A percentile compares a stretch with the other conserved stretches of the same genome.
These are phyloP conservation scores for Sarotherodon lohbergeri DNA, from an alignment of 2,113 vertebrate genomes.

Conservation along the genomic window DNA sequence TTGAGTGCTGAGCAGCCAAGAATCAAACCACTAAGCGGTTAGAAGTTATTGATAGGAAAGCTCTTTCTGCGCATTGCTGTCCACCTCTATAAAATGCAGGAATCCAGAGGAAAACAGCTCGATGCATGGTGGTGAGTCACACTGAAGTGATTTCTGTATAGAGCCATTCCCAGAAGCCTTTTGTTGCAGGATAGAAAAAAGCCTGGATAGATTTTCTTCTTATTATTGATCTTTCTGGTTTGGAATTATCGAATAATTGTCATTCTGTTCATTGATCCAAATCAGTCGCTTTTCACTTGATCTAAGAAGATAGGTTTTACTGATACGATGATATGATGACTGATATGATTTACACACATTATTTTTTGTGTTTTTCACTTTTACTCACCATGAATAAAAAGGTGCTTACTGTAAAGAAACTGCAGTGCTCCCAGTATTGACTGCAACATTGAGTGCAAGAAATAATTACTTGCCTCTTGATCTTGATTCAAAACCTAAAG, in stretches of 20 bases:
- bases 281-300: background rate
- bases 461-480: background rate
- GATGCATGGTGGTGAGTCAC: slow-evolving; percentile 38
- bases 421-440: background rate
- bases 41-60: slow-evolving; percentile 59
- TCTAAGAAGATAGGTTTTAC: background rate
- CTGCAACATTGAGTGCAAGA: background rate
- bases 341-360: too few species aligned
- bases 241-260: background rate
- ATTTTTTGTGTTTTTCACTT: background rate
- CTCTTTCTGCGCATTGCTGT: slow-evolving; percentile 11
- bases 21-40: slow-evolving; percentile 52
- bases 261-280: background rate
- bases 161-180: slow-evolving; percentile 30
- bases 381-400: background rate
- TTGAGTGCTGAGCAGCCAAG: slow-evolving; percentile 21
- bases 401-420: background rate
- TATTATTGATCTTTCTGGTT: background rate
- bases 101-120: slow-evolving; percentile 38
- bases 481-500: background rate
- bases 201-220: background rate
- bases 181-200: background rate
- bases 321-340: background rate
- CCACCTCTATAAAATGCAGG: slow-evolving; percentile 49
- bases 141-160: slow-evolving; percentile 34